Evolutionary conservation across 1,140 invertebrate genomes (phyloP).

Genomic region (Drosophila mayri): DNA sequence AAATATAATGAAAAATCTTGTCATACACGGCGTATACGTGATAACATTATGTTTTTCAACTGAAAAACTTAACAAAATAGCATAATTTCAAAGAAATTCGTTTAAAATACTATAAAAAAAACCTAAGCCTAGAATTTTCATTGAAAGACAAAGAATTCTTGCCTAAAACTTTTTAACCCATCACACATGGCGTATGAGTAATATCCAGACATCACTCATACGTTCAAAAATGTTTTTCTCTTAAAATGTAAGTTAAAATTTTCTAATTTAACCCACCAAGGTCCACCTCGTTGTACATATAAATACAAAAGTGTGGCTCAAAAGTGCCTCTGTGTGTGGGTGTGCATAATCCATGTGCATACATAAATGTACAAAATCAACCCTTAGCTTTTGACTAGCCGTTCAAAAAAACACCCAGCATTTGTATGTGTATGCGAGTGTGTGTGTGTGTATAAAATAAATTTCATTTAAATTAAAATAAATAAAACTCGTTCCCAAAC

Average conservation of each 20-base stretch:
- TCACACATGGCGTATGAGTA: neutral
- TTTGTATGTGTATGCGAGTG: slow-evolving; percentile 28
- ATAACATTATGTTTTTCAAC: neutral
- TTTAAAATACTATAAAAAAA: neutral
- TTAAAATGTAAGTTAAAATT: slow-evolving; percentile 1
- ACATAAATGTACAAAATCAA: slow-evolving; percentile 56
- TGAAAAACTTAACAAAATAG: neutral
- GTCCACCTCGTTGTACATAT: slow-evolving; percentile 24
- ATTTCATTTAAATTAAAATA: slow-evolving; percentile 83
- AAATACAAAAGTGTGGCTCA: slow-evolving; percentile 15
- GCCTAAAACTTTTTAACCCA: accelerated
- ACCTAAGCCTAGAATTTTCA: accelerated
- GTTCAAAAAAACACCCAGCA: slow-evolving; percentile 37
- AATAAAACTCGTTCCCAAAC: slow-evolving; percentile 61
- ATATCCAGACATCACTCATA: neutral
- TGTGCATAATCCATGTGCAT: slow-evolving; percentile 56
- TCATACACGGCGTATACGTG: neutral
- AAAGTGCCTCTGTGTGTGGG: slow-evolving; percentile 16
- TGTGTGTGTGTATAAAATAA: slow-evolving; percentile 69
- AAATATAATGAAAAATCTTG: neutral
- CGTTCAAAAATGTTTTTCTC: neutral
- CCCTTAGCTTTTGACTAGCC: slow-evolving; percentile 57
- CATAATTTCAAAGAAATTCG: neutral
- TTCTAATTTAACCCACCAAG: slow-evolving; percentile 6
- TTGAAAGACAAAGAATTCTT: neutral